These are phyloP conservation scores for Pangasius larnaudii DNA, from an alignment of 2,797 vertebrate genomes.

Conservation along the genomic window DNA sequence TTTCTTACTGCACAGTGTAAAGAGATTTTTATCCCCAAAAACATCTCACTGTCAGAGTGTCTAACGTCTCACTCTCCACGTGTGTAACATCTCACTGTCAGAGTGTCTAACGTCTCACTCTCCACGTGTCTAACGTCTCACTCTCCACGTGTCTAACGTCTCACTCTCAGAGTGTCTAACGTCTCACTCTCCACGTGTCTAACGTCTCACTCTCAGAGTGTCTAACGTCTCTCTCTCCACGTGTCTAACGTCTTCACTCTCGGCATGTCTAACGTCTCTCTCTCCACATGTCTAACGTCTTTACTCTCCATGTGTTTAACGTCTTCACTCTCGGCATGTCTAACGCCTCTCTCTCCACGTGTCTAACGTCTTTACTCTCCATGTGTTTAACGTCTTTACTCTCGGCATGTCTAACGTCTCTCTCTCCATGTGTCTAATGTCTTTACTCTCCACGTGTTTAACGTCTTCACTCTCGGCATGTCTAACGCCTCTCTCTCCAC, in stretches of 20 bases:
- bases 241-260: not conserved
- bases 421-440: no score
- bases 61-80: not conserved
- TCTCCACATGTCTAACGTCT: not conserved
- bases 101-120: no score
- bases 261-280: not conserved
- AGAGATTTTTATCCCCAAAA: slow-evolving; percentile 13
- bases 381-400: not conserved
- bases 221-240: not conserved
- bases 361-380: not conserved
- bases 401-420: no score
- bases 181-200: no score
- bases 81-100: not conserved
- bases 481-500: not conserved
- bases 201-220: not conserved
- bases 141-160: no score
- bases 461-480: no score
- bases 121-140: no score
- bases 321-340: not conserved
- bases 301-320: not conserved
- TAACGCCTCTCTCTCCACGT: not conserved
- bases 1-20: not conserved
- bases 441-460: no score
- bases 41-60: not conserved
- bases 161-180: not conserved